Evolutionary conservation across 2,113 vertebrate species (phyloP).

Genomic region (Ictalurus punctatus): DNA sequence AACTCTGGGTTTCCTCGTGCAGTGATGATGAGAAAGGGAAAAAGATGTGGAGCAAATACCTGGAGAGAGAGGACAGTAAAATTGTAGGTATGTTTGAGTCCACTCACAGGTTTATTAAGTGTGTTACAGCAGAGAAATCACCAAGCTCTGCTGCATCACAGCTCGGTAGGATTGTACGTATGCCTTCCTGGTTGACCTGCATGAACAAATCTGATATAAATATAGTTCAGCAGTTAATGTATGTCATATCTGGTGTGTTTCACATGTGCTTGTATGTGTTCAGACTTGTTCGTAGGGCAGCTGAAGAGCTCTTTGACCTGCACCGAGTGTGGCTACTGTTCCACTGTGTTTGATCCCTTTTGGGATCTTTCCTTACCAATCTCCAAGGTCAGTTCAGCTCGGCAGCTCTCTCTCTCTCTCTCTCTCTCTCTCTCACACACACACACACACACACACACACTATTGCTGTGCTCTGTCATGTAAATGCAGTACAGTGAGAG

Average conservation of each 20-base stretch:
- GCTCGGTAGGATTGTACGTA: no score
- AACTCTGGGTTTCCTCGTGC: conserved; percentile 8
- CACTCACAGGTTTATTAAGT: not conserved
- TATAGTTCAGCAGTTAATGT: not conserved
- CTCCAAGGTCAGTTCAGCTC: conserved; percentile 80
- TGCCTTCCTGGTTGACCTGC: not conserved
- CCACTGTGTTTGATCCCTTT: conserved; percentile 96
- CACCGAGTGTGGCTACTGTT: conserved; percentile 92
- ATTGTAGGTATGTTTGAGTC: conserved; percentile 82
- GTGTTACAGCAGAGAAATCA: not conserved
- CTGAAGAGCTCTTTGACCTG: conserved; percentile 97
- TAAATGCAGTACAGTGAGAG: not conserved
- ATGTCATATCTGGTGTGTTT: not conserved
- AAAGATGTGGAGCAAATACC: conserved; percentile 95
- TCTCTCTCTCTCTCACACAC: no score
- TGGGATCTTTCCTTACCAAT: conserved; percentile 98
- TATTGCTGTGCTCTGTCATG: not conserved
- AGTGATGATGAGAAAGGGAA: conserved; percentile 95
- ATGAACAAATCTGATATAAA: not conserved
- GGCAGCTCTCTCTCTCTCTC: not conserved
- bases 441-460: not conserved
- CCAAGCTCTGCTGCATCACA: not conserved
- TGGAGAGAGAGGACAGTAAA: conserved; percentile 93
- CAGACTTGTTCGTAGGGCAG: conserved; percentile 96
- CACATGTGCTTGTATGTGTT: conserved; percentile 8